phyloP scores from a whole-genome alignment of 2,888 invertebrate genomes.

The Agriopis aurantiaria region DNA sequence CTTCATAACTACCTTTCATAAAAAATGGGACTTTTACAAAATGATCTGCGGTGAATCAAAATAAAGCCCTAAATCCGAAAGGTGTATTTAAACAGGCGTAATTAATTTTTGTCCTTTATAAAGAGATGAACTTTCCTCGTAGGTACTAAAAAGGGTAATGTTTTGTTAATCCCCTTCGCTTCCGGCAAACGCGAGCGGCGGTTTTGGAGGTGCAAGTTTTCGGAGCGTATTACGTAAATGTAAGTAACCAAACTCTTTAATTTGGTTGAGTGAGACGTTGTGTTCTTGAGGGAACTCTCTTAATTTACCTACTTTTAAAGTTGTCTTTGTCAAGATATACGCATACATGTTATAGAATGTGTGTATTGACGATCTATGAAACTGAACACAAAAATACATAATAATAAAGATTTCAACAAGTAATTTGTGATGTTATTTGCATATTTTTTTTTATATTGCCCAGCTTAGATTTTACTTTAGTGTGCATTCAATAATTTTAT shows the following conservation, averaged over 20 bases:
- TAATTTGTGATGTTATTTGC: too few relatives aligned
- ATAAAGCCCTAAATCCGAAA: slow-evolving; percentile 44
- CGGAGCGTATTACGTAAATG: slow-evolving; percentile 9
- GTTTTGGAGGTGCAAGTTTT: slow-evolving; percentile 17
- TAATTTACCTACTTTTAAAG: slow-evolving; percentile 25
- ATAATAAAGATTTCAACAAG: too few relatives aligned
- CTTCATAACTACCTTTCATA: neutral
- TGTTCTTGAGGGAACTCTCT: slow-evolving; percentile 25
- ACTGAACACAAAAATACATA: neutral
- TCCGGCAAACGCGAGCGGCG: slow-evolving; percentile 36
- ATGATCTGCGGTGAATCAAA: slow-evolving; percentile 31
- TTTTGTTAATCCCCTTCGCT: slow-evolving; percentile 64
- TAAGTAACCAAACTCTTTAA: slow-evolving; percentile 46
- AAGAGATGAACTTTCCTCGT: slow-evolving; percentile 59
- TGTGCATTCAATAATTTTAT: too few relatives aligned
- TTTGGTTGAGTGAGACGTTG: slow-evolving; percentile 34
- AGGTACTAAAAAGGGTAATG: slow-evolving; percentile 55
- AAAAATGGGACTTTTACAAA: slow-evolving; percentile 7
- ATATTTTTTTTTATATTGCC: too few relatives aligned
- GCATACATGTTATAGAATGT: neutral
- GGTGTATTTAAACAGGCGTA: slow-evolving; percentile 47
- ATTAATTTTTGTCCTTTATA: slow-evolving; percentile 61
- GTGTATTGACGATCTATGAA: neutral
- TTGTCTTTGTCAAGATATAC: neutral
- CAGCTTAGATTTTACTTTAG: too few relatives aligned